phyloP scores from a whole-genome alignment of 2,113 vertebrate species.

The Aviceda subcristata region DNA sequence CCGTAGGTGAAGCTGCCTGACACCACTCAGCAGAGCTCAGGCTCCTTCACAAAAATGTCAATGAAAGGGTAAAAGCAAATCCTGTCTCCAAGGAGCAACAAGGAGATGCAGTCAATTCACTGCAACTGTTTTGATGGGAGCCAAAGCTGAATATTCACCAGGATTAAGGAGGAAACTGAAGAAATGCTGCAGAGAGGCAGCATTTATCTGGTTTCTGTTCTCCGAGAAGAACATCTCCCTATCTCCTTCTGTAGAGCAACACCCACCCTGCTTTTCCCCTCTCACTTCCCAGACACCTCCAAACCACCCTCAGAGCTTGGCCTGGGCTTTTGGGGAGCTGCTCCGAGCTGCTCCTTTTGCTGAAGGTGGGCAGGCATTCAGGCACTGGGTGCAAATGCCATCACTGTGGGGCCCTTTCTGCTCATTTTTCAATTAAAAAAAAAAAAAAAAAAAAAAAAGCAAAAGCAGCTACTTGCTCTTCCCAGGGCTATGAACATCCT shows the following conservation, averaged over 20 bases:
- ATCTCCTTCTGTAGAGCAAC: background rate
- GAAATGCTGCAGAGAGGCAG: background rate
- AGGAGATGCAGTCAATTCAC: background rate
- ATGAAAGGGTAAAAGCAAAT: background rate
- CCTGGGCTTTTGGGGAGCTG: background rate
- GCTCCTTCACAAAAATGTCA: background rate
- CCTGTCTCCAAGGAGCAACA: background rate
- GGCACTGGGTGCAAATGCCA: background rate
- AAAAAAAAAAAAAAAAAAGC: background rate
- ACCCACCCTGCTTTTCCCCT: background rate
- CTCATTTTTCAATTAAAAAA: background rate
- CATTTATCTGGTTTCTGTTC: background rate
- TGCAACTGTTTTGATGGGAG: background rate
- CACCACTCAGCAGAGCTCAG: background rate
- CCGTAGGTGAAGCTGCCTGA: background rate
- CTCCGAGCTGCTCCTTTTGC: background rate
- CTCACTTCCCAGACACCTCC: background rate
- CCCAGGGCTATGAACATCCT: accelerated
- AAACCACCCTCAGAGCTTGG: background rate
- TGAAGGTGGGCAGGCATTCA: background rate
- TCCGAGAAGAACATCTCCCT: background rate
- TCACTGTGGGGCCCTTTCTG: background rate
- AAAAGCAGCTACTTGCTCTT: background rate
- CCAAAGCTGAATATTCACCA: background rate
- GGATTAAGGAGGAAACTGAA: background rate